phyloP scores from a whole-genome alignment of 2,113 vertebrate species.

The Marmota monax region DNA sequence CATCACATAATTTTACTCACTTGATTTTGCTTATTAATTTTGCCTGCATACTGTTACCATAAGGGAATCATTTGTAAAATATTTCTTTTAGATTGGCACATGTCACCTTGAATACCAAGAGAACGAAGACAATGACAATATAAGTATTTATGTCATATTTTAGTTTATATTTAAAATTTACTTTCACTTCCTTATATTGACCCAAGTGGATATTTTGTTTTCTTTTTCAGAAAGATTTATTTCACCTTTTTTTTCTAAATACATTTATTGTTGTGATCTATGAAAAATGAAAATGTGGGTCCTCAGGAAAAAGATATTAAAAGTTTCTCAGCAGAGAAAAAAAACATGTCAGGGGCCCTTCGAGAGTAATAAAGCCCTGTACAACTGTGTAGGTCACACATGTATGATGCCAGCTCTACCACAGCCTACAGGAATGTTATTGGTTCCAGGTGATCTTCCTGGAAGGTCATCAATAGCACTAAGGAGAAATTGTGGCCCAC shows the following conservation, averaged over 20 bases:
- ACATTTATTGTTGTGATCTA: not conserved
- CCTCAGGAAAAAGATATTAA: not conserved
- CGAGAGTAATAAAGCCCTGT: not conserved
- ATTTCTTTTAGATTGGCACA: not conserved
- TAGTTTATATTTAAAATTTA: not conserved
- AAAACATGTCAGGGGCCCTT: accelerated
- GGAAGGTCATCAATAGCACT: too few species aligned
- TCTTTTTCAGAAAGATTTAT: not conserved
- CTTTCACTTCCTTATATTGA: not conserved
- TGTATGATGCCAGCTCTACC: accelerated
- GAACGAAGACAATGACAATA: not conserved
- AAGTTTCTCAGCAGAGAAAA: not conserved
- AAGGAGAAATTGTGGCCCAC: not conserved
- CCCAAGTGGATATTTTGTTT: not conserved
- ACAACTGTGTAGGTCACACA: accelerated
- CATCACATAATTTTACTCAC: not conserved
- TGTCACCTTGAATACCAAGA: not conserved
- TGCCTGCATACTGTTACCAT: not conserved
- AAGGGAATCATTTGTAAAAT: not conserved
- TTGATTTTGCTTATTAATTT: not conserved
- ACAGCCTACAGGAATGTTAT: accelerated
- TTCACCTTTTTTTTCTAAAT: not conserved
- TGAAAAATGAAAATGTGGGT: not conserved
- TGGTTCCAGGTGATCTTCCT: not conserved
- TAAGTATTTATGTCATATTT: not conserved